Base-by-base conservation (phyloP, 2,113 vertebrate genomes). In the Narcine bancroftii region DNA sequence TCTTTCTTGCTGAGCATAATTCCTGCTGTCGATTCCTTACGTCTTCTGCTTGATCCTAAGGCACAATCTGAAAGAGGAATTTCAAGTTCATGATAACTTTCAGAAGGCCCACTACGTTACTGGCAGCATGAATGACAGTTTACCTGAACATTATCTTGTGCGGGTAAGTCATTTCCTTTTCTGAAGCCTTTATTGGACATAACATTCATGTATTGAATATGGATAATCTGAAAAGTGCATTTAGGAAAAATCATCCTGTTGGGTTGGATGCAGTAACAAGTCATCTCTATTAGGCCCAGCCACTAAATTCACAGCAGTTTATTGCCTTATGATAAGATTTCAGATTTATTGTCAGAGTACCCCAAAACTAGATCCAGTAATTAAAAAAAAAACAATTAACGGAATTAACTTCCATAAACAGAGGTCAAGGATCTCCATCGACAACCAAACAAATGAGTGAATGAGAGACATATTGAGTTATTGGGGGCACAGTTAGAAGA, bases 71-170 rank as follows among this genome's bases (percentile, higher is more conserved):
- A 91, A 91, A 65, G 89, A 91, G 71, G 89, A 91, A 69, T 91
- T 91, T 91, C 89, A 91, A 91, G 65, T 91, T 71, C 89, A 91
- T 13, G 89, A 91, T 91, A 42, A 91, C 26, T 91, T 91, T 91
- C 89, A 26, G 29, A 91, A 91, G 89, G 89, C 63, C 65, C 89
- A 91, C 26, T 91, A 91, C 10, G 36, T 91, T 26, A 91, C 19
- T 47, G 89, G 89, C 42, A 45, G 89, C 11, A 91, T 91, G 65
- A 91, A 91, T 11, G 65, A 91, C 65, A 69, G 26, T 66, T 69
- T 71, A 69, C 89, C 89, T 47, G 89, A 91, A 42, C 89, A 91
- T 65, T 91, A 69, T 26, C 89, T 91, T 69, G 89, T 91, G 24
- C 89, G 47, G 89, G 89, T 91, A 91, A 91, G 39, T 71, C 5